Conservation (phyloP, 2,113 vertebrate species). For the Panurus biarmicus region DNA sequence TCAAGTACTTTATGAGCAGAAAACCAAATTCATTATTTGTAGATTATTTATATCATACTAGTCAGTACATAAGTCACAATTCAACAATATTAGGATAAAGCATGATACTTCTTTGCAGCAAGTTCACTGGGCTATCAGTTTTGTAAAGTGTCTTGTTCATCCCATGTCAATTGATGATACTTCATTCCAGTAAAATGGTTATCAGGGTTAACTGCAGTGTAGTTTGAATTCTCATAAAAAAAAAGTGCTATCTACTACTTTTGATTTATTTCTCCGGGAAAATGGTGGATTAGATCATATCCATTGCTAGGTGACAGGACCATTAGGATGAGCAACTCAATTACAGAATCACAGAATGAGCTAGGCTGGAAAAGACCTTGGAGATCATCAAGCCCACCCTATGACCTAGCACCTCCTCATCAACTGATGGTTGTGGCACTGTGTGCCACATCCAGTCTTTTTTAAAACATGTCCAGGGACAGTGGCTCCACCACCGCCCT, state of each 20-base stretch:
- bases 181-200: background rate
- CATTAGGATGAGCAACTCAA: background rate
- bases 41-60: background rate
- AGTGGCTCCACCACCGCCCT: too few relatives aligned
- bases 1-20: background rate
- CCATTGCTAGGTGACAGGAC: background rate
- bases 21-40: background rate
- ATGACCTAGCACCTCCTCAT: background rate
- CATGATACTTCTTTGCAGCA: background rate
- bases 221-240: background rate
- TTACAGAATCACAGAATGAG: background rate
- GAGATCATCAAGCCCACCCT: background rate
- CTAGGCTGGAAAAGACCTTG: background rate
- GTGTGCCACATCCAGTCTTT: background rate
- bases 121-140: background rate
- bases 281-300: background rate
- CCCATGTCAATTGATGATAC: background rate
- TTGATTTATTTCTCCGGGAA: background rate
- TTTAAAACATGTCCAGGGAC: fast-evolving
- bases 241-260: background rate
- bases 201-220: background rate
- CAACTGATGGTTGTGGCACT: background rate
- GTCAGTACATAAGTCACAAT: background rate
- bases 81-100: background rate
- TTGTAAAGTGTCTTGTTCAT: background rate